Conservation (phyloP, 2,113 vertebrate species). For the Prionailurus bengalensis region DNA sequence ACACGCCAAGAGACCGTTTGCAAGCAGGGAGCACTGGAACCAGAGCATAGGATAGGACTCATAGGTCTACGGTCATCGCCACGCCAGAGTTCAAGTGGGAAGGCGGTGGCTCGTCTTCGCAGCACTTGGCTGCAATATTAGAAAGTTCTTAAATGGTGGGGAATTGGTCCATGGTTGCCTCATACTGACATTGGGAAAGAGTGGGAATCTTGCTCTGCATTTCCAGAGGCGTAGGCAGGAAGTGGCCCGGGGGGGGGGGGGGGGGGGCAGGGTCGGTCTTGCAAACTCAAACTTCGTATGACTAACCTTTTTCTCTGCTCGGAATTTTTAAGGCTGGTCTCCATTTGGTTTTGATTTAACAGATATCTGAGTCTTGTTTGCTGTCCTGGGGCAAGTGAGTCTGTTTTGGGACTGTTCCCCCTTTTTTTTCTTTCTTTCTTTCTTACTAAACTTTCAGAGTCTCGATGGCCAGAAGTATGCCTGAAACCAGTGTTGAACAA, state of each 20-base stretch:
- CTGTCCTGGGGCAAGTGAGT: neutral
- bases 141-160: neutral
- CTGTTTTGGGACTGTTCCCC: neutral
- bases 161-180: neutral
- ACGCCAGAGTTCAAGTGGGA: neutral
- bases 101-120: neutral
- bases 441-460: neutral
- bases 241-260: neutral
- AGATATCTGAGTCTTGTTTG: neutral
- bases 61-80: neutral
- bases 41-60: neutral
- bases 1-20: neutral
- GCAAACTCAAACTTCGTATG: neutral
- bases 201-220: neutral
- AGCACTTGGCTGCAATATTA: neutral
- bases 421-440: neutral
- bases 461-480: neutral
- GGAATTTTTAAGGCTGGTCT: neutral
- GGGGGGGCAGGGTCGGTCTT: neutral
- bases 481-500: neutral
- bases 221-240: neutral
- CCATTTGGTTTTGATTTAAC: neutral
- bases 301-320: neutral
- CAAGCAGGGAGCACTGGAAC: neutral
- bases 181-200: neutral